Conservation (phyloP, 2,888 invertebrate species). For the Lymantria monacha region DNA sequence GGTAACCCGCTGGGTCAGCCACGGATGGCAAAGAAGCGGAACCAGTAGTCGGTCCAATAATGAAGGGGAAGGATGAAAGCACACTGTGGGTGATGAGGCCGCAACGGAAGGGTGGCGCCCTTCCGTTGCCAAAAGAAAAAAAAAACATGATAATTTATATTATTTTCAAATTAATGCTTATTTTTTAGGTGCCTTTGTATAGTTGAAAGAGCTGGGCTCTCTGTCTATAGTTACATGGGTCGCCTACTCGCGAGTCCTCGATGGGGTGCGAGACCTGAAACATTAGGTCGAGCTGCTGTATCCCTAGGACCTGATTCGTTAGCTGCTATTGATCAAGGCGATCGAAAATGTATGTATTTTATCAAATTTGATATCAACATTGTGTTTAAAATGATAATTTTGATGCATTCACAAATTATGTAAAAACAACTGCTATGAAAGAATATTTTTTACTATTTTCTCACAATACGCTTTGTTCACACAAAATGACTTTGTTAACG, state of each 20-base stretch:
- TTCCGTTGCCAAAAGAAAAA: no score
- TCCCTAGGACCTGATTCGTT: constrained; percentile 94
- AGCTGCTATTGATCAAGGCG: constrained; percentile 91
- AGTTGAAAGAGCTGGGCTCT: constrained; percentile 91
- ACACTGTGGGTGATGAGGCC: no score
- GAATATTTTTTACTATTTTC: not conserved
- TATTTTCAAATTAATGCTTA: not conserved
- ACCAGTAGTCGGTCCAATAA: no score
- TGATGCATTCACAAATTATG: not conserved
- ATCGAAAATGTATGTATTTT: constrained; percentile 86
- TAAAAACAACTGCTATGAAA: no score
- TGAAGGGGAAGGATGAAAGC: no score
- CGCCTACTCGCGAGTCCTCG: constrained; percentile 91
- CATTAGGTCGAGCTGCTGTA: constrained; percentile 88
- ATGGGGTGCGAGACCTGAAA: constrained; percentile 93
- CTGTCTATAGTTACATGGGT: constrained; percentile 97
- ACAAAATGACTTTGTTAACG: no score
- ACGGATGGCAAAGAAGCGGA: no score
- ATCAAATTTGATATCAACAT: no score
- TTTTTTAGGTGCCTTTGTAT: constrained; percentile 91
- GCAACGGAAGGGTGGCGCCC: no score
- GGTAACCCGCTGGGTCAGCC: no score
- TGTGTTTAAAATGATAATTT: not conserved
- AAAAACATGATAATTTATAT: no score
- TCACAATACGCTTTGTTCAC: no score